Evolutionary conservation across 1,140 invertebrate genomes (phyloP).

Genomic region (Pachypeltis micranthus): DNA sequence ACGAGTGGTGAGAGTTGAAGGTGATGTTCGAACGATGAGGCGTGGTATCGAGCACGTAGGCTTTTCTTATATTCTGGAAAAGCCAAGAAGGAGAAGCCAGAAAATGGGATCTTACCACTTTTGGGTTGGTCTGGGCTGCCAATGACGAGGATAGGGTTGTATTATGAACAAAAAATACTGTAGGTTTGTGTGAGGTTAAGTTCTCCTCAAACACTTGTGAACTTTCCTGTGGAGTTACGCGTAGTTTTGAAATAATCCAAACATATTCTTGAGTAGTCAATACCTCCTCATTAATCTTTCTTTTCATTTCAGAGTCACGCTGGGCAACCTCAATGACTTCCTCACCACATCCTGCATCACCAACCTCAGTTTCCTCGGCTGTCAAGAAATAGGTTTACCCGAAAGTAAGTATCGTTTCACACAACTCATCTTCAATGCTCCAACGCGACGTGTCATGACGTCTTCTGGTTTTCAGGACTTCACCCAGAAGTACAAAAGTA

Average conservation of each 20-base stretch:
- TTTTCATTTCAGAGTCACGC: constrained; percentile 55
- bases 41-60: too few relatives aligned
- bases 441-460: too few relatives aligned
- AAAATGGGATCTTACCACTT: too few relatives aligned
- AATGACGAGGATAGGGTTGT: too few relatives aligned
- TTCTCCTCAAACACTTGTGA: not conserved
- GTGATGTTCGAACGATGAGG: too few relatives aligned
- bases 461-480: constrained; percentile 46
- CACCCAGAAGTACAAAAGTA: constrained; percentile 76
- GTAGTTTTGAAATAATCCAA: not conserved
- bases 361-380: constrained; percentile 86
- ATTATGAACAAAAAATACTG: too few relatives aligned
- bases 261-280: not conserved
- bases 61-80: too few relatives aligned
- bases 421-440: too few relatives aligned
- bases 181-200: too few relatives aligned
- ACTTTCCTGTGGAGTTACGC: not conserved
- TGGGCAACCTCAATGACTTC: constrained; percentile 85
- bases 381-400: constrained; percentile 78
- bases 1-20: too few relatives aligned
- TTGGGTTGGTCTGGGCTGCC: too few relatives aligned
- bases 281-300: constrained; percentile 13
- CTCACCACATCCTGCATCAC: constrained; percentile 91
- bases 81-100: too few relatives aligned
- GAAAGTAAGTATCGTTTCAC: constrained; percentile 58